A percentile compares a stretch with the other conserved stretches of the same genome.
Evolutionary conservation across 2,888 invertebrate genomes (phyloP).

Genomic region (Phortica magna): DNA sequence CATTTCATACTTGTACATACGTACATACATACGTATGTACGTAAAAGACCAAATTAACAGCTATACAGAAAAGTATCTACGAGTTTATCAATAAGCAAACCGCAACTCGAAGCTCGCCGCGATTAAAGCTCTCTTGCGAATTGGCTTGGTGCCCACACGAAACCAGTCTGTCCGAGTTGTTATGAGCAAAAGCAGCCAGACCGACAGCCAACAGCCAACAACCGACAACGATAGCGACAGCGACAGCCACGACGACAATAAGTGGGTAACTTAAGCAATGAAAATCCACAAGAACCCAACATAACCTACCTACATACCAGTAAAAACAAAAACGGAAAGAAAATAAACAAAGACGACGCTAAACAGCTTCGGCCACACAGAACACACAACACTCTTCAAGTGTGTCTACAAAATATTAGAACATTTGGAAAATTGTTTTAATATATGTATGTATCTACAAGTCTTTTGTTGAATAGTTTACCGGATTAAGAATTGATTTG

Average conservation of each 20-base stretch:
- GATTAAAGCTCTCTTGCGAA: constrained; percentile 12
- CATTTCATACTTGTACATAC: constrained; percentile 27
- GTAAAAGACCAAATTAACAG: constrained; percentile 71
- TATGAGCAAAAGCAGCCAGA: constrained; percentile 50
- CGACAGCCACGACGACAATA: constrained; percentile 4
- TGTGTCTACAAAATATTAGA: too few relatives aligned
- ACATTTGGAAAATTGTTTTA: too few relatives aligned
- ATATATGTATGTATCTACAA: too few relatives aligned
- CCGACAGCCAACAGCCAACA: constrained; percentile 30
- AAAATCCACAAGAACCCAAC: constrained; percentile 27
- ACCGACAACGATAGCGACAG: background rate
- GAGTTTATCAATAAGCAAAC: constrained; percentile 69
- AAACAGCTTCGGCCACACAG: too few relatives aligned
- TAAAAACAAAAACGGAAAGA: background rate
- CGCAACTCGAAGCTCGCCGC: constrained; percentile 52
- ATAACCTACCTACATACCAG: background rate
- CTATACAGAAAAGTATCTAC: constrained; percentile 63
- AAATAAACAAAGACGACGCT: background rate
- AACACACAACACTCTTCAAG: too few relatives aligned
- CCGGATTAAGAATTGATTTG: too few relatives aligned
- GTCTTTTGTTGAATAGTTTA: too few relatives aligned
- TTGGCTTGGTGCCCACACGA: constrained; percentile 20
- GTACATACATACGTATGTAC: constrained; percentile 43
- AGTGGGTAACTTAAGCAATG: constrained; percentile 27
- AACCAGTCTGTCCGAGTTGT: constrained; percentile 51